phyloP scores from a whole-genome alignment of 1,140 invertebrate species.

The Phocides pigmalion region DNA sequence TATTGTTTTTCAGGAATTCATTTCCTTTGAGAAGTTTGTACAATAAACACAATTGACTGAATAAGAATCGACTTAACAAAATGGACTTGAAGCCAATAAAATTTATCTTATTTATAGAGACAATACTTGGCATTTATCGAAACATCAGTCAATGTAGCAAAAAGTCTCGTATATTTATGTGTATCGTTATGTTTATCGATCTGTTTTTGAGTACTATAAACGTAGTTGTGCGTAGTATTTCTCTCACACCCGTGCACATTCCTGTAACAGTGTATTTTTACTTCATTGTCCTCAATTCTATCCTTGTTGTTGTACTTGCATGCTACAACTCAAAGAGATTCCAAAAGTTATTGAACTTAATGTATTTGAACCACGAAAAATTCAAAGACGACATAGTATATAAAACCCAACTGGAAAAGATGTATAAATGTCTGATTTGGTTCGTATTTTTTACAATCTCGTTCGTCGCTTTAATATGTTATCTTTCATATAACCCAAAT shows the following conservation, averaged over 20 bases:
- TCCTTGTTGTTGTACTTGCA: conserved; percentile 19
- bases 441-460: neutral
- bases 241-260: neutral
- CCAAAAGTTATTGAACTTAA: neutral
- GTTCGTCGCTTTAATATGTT: neutral
- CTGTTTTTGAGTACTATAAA: neutral
- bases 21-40: neutral
- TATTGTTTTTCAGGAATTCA: neutral
- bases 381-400: conserved; percentile 26
- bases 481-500: neutral
- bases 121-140: neutral
- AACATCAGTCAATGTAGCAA: neutral
- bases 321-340: conserved; percentile 34
- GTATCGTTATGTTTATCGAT: neutral
- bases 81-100: neutral
- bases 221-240: neutral
- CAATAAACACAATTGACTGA: no score
- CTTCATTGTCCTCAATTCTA: neutral
- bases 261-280: neutral
- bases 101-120: neutral
- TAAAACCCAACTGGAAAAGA: conserved; percentile 8
- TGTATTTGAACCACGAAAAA: conserved; percentile 13
- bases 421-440: conserved; percentile 27
- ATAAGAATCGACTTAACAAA: neutral
- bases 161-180: neutral